phyloP scores from a whole-genome alignment of 2,113 vertebrate species.

The Gymnocephalus cernua region DNA sequence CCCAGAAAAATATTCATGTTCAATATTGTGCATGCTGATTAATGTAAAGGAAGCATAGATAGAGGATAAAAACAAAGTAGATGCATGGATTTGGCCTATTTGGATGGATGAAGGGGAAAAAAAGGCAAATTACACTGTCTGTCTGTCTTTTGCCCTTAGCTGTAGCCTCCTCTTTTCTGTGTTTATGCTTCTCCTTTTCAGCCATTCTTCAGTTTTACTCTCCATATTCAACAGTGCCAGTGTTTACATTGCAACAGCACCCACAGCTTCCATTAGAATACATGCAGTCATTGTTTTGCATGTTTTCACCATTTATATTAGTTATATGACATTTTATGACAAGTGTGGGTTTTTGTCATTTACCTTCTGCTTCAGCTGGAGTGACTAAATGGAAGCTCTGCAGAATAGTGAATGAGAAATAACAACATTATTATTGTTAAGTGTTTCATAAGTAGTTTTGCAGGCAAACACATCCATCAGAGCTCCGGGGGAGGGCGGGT shows the following conservation, averaged over 20 bases:
- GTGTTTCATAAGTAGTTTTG: constrained; percentile 77
- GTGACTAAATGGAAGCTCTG: constrained; percentile 51
- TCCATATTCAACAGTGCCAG: constrained; percentile 22
- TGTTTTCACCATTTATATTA: constrained; percentile 52
- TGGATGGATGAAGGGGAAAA: constrained; percentile 7
- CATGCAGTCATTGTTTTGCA: constrained; percentile 41
- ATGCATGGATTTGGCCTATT: constrained; percentile 11
- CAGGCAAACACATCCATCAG: constrained; percentile 68
- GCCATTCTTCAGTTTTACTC: constrained; percentile 36
- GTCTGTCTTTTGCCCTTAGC: constrained; percentile 49
- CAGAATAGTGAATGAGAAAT: constrained; percentile 64
- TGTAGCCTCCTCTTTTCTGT: constrained; percentile 8
- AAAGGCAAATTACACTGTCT: constrained; percentile 7
- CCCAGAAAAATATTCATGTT: constrained; percentile 2
- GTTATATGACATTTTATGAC: constrained; percentile 55
- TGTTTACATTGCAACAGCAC: constrained; percentile 50
- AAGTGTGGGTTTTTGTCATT: constrained; percentile 63
- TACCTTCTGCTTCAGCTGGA: constrained; percentile 61
- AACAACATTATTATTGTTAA: constrained; percentile 75
- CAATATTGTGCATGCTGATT: constrained; percentile 12
- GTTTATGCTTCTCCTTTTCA: constrained; percentile 28
- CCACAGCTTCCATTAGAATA: constrained; percentile 47
- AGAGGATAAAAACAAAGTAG: constrained; percentile 4
- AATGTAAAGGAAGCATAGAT: neutral
- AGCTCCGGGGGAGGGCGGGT: constrained; percentile 45